Evolutionary conservation across 2,797 vertebrate species (phyloP).

Genomic region (Microhierax caerulescens): DNA sequence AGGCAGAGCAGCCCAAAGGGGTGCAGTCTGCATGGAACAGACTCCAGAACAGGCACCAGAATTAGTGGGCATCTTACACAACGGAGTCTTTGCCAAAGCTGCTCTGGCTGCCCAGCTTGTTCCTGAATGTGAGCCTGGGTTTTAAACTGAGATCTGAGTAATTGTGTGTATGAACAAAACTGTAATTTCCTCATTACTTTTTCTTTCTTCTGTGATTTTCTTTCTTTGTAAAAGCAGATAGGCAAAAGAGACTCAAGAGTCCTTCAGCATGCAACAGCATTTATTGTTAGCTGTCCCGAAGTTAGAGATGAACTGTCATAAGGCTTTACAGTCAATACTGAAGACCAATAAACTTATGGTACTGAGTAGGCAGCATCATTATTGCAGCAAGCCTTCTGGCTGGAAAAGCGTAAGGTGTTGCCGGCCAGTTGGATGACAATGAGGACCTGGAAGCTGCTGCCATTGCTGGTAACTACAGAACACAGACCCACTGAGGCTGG

Average conservation of each 20-base stretch:
- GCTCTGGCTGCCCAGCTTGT: background rate
- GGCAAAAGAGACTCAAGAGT: background rate
- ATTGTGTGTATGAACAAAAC: accelerated
- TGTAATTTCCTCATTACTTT: background rate
- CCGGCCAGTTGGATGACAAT: background rate
- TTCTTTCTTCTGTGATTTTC: background rate
- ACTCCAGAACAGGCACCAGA: background rate
- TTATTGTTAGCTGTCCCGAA: background rate
- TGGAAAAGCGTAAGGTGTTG: background rate
- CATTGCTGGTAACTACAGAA: background rate
- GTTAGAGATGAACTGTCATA: background rate
- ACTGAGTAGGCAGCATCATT: background rate
- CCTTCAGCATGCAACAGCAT: background rate
- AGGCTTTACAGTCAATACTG: background rate
- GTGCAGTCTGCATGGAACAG: background rate
- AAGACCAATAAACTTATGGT: background rate
- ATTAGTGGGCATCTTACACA: background rate
- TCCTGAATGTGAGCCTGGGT: background rate
- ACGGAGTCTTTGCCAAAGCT: background rate
- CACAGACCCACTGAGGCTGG: background rate
- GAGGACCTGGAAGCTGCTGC: background rate
- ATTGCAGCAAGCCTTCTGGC: background rate
- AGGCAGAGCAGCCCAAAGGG: background rate
- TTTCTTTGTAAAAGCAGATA: background rate
- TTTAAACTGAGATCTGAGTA: background rate